Conservation (phyloP, 2,113 vertebrate species). For the Pantherophis guttatus region DNA sequence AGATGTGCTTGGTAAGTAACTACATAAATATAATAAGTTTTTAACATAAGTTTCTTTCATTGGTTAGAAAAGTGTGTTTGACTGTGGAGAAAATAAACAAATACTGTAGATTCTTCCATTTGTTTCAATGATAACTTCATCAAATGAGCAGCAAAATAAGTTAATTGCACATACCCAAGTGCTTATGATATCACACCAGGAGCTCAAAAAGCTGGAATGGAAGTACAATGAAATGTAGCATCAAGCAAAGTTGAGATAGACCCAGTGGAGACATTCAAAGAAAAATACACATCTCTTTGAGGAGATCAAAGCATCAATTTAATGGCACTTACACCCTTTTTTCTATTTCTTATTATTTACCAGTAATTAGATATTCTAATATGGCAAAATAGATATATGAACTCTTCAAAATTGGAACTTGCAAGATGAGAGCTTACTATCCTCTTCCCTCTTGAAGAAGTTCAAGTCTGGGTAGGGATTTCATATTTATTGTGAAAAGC, state of each 20-base stretch:
- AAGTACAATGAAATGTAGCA: not conserved
- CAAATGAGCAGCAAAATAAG: constrained; percentile 17
- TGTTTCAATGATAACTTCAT: not conserved
- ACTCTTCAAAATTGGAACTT: constrained; percentile 53
- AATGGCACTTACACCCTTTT: not conserved
- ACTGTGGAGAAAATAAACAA: not conserved
- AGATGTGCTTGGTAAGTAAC: not conserved
- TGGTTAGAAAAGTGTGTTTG: not conserved
- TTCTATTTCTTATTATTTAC: constrained; percentile 44
- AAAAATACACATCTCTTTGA: constrained; percentile 25
- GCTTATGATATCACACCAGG: constrained; percentile 14
- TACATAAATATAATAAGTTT: no score
- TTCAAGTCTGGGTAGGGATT: constrained; percentile 18
- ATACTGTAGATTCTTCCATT: constrained; percentile 16
- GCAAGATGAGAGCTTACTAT: constrained; percentile 2
- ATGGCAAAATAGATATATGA: constrained; percentile 37
- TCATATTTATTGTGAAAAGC: not conserved
- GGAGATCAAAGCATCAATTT: constrained; percentile 5
- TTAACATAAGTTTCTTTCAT: no score
- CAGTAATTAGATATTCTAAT: constrained; percentile 36
- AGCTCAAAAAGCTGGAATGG: constrained; percentile 26
- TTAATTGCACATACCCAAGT: not conserved
- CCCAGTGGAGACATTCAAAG: constrained; percentile 5
- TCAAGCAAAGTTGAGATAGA: not conserved
- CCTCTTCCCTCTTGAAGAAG: accelerated